Conservation (phyloP, 2,888 invertebrate species). For the Drosophila imparisetae region DNA sequence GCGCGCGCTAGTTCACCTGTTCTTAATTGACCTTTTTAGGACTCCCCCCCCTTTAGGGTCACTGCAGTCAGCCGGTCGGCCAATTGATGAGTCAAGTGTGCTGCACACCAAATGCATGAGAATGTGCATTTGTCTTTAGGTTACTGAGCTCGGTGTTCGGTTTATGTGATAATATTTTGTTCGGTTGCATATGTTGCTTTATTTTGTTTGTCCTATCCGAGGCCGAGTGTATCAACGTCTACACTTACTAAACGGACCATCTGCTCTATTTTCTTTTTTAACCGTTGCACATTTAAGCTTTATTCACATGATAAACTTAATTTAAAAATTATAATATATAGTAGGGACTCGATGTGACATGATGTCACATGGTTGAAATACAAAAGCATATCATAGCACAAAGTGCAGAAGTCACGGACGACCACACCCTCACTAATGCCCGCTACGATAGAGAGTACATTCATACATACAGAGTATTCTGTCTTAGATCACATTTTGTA, state of each 20-base stretch:
- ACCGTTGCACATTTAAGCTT: neutral
- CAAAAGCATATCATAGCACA: conserved; percentile 9
- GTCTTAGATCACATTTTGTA: conserved; percentile 30
- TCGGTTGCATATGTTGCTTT: conserved; percentile 5
- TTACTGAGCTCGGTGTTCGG: conserved; percentile 1
- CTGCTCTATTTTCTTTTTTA: conserved; percentile 7
- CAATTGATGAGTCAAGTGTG: conserved; percentile 39
- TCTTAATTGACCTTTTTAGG: conserved; percentile 76
- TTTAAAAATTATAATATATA: neutral
- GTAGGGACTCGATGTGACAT: neutral
- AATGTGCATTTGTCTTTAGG: conserved; percentile 7
- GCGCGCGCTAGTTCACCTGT: conserved; percentile 68
- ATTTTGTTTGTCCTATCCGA: neutral
- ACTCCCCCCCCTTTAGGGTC: conserved; percentile 46
- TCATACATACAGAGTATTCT: conserved; percentile 23
- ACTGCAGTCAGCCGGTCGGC: conserved; percentile 28
- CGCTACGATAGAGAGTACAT: conserved; percentile 22
- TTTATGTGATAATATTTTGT: conserved; percentile 1
- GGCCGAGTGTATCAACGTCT: neutral
- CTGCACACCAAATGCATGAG: conserved; percentile 14
- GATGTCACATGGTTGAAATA: conserved; percentile 18
- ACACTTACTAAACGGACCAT: conserved; percentile 9
- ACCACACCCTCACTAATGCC: conserved; percentile 22
- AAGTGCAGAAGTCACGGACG: conserved; percentile 37
- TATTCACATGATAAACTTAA: neutral